Evolutionary conservation across 2,113 vertebrate species (phyloP).

Genomic region (Heterotilapia buettikoferi): DNA sequence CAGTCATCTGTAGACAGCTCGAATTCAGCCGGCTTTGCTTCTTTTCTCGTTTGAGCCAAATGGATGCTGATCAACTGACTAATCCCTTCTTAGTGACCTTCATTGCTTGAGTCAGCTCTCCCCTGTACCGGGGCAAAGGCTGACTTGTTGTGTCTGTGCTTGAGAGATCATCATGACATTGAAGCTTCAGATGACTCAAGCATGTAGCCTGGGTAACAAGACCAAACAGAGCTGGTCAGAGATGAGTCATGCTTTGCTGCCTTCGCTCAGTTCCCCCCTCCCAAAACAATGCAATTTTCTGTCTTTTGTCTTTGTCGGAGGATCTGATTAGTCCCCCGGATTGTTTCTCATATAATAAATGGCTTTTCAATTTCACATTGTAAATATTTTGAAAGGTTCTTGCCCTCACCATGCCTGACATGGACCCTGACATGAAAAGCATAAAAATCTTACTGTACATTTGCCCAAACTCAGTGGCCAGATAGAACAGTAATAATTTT

Average conservation of each 20-base stretch:
- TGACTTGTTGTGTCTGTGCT: constrained; percentile 4
- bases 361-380: neutral
- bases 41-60: constrained; percentile 21
- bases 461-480: neutral
- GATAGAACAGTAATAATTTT: neutral
- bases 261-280: neutral
- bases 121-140: neutral
- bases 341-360: neutral
- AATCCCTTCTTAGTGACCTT: constrained; percentile 22
- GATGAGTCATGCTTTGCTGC: neutral
- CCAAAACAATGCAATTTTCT: neutral
- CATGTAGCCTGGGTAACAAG: neutral
- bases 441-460: neutral
- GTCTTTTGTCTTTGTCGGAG: neutral
- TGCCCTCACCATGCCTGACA: neutral
- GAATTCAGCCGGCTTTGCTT: constrained; percentile 3
- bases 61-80: constrained; percentile 25
- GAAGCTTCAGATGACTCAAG: constrained; percentile 22
- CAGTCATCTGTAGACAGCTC: constrained; percentile 1
- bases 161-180: constrained; percentile 4
- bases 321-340: neutral
- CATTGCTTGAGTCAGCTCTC: constrained; percentile 17
- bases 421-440: neutral
- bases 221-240: neutral
- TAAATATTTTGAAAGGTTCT: neutral